These are phyloP conservation scores for Oryzias celebensis DNA, from an alignment of 2,113 vertebrate genomes.

Conservation along the genomic window DNA sequence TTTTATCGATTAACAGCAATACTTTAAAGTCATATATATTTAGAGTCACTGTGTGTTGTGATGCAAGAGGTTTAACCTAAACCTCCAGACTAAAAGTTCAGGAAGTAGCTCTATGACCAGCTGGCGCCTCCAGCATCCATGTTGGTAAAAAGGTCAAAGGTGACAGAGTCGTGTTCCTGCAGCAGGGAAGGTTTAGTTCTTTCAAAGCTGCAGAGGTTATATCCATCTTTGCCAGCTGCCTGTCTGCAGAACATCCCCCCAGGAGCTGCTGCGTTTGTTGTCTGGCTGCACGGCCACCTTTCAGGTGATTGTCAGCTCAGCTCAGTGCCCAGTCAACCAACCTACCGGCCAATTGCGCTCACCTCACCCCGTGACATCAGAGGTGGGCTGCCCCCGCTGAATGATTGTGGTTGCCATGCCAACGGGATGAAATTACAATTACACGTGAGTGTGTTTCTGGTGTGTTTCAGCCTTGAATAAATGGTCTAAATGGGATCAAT, in stretches of 20 bases:
- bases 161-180: too few relatives aligned
- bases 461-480: conserved; percentile 7
- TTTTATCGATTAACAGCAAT: too few relatives aligned
- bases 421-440: conserved; percentile 38
- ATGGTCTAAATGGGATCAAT: conserved; percentile 22
- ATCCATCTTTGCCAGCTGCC: neutral
- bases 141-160: too few relatives aligned
- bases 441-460: neutral
- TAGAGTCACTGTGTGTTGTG: too few relatives aligned
- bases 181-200: too few relatives aligned
- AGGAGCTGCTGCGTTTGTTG: neutral
- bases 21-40: too few relatives aligned
- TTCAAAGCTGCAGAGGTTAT: too few relatives aligned
- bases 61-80: too few relatives aligned
- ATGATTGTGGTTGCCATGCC: conserved; percentile 56
- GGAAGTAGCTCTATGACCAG: too few relatives aligned
- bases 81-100: too few relatives aligned
- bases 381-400: conserved; percentile 13
- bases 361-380: conserved; percentile 25
- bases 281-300: neutral
- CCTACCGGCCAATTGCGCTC: conserved; percentile 34
- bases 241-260: neutral
- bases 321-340: conserved; percentile 16
- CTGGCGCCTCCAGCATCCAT: too few relatives aligned
- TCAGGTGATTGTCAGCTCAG: conserved; percentile 18